A percentile compares a stretch with the other conserved stretches of the same genome.
Evolutionary conservation across 2,797 vertebrate genomes (phyloP).

Genomic region (Orientallactaga sibirica): DNA sequence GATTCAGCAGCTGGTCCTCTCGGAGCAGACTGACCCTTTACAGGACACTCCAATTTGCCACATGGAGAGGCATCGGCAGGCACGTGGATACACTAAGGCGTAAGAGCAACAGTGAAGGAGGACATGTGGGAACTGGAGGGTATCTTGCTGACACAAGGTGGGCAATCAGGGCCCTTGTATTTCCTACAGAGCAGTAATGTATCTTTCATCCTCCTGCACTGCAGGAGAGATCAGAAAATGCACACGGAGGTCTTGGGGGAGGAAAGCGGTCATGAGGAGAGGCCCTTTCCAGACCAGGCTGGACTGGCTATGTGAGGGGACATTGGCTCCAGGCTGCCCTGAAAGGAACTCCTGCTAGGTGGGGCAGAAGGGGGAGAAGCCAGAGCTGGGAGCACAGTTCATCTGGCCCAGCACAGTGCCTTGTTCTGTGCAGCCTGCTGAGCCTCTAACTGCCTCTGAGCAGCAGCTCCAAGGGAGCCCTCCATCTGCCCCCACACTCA

Average conservation of each 20-base stretch:
- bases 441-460: background rate
- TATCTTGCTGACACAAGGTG: background rate
- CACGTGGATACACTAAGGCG: background rate
- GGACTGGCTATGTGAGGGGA: background rate
- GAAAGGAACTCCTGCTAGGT: background rate
- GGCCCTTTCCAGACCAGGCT: background rate
- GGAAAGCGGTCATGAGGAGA: background rate
- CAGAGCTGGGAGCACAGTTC: background rate
- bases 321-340: background rate
- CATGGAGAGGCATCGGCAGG: background rate
- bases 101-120: background rate
- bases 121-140: background rate
- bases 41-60: background rate
- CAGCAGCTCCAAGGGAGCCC: background rate
- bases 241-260: background rate
- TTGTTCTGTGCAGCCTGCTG: background rate
- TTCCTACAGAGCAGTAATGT: background rate
- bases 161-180: background rate
- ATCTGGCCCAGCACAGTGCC: background rate
- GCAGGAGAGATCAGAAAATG: background rate
- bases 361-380: background rate
- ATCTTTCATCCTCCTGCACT: background rate
- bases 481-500: background rate
- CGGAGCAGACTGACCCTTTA: background rate
- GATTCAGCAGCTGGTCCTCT: background rate